Evolutionary conservation across 2,113 vertebrate genomes (phyloP), one percentile per base, ranked within the genome.

Genomic region (Leuciscus idus): DNA sequence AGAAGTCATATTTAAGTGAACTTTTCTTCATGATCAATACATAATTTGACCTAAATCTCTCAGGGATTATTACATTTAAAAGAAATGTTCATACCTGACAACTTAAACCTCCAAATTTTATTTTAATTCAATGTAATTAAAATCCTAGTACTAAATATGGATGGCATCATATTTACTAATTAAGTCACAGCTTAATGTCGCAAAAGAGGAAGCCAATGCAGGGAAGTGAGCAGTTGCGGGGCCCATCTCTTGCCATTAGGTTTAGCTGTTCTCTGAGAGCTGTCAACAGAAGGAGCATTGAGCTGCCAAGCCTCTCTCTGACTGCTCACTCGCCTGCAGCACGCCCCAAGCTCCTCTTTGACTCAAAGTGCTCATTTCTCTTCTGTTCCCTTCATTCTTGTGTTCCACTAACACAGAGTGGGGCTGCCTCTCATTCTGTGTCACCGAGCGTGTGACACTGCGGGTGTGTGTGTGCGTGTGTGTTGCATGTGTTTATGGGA

Each of bases 311-410:
- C 93, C 94, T 94, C 93, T 95, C 95, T 95, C 89, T 92, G 91
- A 95, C 96, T 95, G 96, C 93, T 92, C 90, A 87, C 95, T 92
- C 93, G 96, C 97, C 98, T 97, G 95, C 95, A 97, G 97, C 96
- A 96, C 88, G 94, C 96, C 95, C 94, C 94, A 88, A 99, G 97
- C 97, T 96, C 94, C 92, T 93, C 96, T 98, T 96, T 97, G 95
- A 97, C 96, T 96, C 93, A 97, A 97, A 97, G 95, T 94, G 92
- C 94, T 96, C 96, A 95, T 97, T 96, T 96, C 95, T 94, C 95
- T 95, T 95, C 96, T 96, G 95, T 96, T 95, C 95, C 95, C 95
- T 95, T 96, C 96, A 96, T 97, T 97, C 95, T 95, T 95, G 94
- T 95, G 96, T 96, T 95, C 91, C 85, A 93, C 94, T 96, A 94